phyloP scores from a whole-genome alignment of 2,113 vertebrate species.

The Ammodytes dubius region DNA sequence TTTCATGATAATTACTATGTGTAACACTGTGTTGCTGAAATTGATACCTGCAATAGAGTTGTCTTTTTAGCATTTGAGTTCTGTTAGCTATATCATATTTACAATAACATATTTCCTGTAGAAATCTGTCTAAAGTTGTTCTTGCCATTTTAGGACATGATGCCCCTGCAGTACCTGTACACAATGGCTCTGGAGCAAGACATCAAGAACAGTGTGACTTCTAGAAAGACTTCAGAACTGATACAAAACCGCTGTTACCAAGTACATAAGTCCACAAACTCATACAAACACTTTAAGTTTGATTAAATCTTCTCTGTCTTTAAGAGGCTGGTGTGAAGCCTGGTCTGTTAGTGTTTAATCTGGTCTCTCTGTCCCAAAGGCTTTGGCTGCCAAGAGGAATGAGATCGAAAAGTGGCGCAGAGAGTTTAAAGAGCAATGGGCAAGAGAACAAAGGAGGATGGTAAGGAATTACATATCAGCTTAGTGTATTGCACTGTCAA shows the following conservation, averaged over 20 bases:
- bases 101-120: background rate
- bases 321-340: background rate
- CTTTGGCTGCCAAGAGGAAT: slow-evolving; percentile 89
- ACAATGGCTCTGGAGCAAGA: slow-evolving; percentile 91
- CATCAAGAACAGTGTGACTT: slow-evolving; percentile 80
- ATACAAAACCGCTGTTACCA: slow-evolving; percentile 91
- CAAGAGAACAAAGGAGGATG: slow-evolving; percentile 90
- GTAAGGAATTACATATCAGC: slow-evolving; percentile 66
- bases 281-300: background rate
- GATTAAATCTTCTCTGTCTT: background rate
- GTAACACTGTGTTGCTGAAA: background rate
- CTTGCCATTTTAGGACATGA: slow-evolving; percentile 81
- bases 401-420: slow-evolving; percentile 95
- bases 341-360: slow-evolving; percentile 22
- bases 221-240: slow-evolving; percentile 80
- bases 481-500: too few relatives aligned
- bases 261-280: slow-evolving; percentile 62
- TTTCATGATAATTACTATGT: background rate
- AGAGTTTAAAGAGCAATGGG: slow-evolving; percentile 96
- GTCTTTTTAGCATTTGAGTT: background rate
- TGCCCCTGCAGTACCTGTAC: slow-evolving; percentile 91
- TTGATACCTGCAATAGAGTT: background rate
- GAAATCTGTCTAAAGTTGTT: background rate
- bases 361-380: slow-evolving; percentile 77
- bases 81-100: background rate